Evolutionary conservation across 2,888 invertebrate species (phyloP), one percentile per base, ranked within the genome.

Genomic region (Erebia palarica): DNA sequence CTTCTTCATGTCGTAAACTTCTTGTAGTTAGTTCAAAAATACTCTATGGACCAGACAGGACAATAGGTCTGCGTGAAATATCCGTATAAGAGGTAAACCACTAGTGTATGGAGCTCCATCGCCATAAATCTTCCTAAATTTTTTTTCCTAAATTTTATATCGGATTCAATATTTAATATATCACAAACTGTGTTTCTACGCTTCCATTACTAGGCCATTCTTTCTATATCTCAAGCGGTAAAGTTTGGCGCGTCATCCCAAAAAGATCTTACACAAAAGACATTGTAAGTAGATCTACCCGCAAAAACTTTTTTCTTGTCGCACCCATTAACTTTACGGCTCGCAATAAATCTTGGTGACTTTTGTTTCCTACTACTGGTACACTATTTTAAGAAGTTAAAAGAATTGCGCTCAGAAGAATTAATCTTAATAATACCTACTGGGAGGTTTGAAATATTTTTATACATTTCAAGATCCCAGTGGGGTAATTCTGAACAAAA

Each of bases 261-360:
- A 66, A 69, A 55, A 61, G 51, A 42, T 51, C 61, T 65, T 53
- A 67, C 68, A 70, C 71, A 69, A 64, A 70, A 72, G 70, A 67
- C 68, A 73, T 74, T 74, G 70, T 72, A 70, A 58, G 59, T 58
- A 58, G 44, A 65, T 61, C 57, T 70, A 74, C 71, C 81, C 78
- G 78, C 82, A 83, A 85, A 90, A 86, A 90, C 90, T 87, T 82
- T 91, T 91, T 87, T 86, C 84, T 78, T 90, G 89, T 91, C 84
- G 77, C 81, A 75, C 79, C 83, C 89, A 89, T 91, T 89, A 88
- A 82, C 78, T 87, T 90, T 89, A 91, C 85, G 86, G 78, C 77
- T 72, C 66, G 74, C 81, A 76, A 91, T 92, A 90, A 90, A 91
- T 91, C 86, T 80, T 84, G 78, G 80, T 79, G 73, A 81, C 82